Percentiles rank a stretch among this genome's conserved stretches.
Conservation (phyloP, 2,797 vertebrate species). For the Hippoglossus hippoglossus region DNA sequence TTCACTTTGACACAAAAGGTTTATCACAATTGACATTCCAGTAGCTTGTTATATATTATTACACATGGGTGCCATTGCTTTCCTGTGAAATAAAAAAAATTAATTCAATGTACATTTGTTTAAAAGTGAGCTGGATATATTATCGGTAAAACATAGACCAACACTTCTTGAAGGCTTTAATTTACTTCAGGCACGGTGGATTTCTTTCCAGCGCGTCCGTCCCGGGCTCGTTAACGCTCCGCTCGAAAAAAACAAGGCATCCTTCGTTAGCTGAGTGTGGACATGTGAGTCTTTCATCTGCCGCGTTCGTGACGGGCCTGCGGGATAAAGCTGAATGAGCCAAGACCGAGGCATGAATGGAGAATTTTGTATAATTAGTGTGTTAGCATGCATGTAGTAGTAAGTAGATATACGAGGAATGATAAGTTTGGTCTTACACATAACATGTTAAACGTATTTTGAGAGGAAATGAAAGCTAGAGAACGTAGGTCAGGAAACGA, state of each 20-base stretch:
- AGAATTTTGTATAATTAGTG: conserved; percentile 3
- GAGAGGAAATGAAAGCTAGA: background rate
- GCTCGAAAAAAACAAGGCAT: conserved; percentile 43
- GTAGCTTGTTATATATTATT: background rate
- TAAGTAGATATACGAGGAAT: background rate
- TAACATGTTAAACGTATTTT: background rate
- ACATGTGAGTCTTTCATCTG: conserved; percentile 49
- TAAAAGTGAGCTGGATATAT: background rate
- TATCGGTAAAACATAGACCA: conserved; percentile 22
- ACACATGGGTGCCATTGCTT: background rate
- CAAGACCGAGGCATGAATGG: background rate
- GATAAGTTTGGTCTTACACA: conserved; percentile 8
- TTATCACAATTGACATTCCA: background rate
- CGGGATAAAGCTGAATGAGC: conserved; percentile 14
- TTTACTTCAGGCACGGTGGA: conserved; percentile 19
- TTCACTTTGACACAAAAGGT: too few species aligned
- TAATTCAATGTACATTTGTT: background rate
- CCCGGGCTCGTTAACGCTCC: conserved; percentile 46
- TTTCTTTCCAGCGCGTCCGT: conserved; percentile 47
- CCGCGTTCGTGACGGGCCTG: conserved; percentile 17
- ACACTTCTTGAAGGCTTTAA: conserved; percentile 26
- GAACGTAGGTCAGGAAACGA: background rate
- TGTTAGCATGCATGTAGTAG: background rate
- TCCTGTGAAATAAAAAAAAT: background rate
- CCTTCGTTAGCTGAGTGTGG: conserved; percentile 41